Conservation (phyloP, 2,113 vertebrate genomes). For the Marcusenius ussheri region DNA sequence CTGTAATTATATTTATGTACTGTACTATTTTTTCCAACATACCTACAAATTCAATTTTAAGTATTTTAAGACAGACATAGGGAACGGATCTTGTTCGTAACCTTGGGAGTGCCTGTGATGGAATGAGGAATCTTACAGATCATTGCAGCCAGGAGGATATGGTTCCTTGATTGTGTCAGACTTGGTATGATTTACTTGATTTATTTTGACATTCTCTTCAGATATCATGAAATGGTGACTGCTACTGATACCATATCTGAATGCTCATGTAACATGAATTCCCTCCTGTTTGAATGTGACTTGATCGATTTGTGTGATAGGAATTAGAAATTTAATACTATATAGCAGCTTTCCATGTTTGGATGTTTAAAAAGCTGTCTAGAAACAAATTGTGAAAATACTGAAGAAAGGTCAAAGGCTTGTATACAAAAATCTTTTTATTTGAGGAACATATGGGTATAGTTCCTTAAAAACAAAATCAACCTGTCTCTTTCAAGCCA, state of each 20-base stretch:
- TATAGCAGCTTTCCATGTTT: too few relatives aligned
- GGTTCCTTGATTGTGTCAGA: background rate
- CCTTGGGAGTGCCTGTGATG: background rate
- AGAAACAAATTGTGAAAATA: too few relatives aligned
- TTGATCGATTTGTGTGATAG: background rate
- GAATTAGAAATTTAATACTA: too few relatives aligned
- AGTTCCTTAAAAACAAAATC: too few relatives aligned
- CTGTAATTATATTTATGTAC: background rate
- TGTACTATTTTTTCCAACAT: background rate
- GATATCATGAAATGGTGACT: background rate
- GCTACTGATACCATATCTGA: background rate
- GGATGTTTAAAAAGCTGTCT: too few relatives aligned
- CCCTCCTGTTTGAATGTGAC: background rate
- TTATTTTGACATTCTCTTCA: background rate
- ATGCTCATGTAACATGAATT: background rate
- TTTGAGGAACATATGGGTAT: too few relatives aligned
- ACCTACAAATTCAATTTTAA: background rate
- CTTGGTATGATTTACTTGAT: background rate
- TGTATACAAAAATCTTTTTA: too few relatives aligned
- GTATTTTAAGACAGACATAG: background rate
- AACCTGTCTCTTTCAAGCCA: too few relatives aligned
- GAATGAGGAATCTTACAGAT: background rate
- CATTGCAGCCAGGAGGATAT: background rate
- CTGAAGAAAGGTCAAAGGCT: too few relatives aligned
- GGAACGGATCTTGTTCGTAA: background rate